These are phyloP conservation scores for Heliangelus exortis DNA, from an alignment of 2,797 vertebrate species.

Conservation along the genomic window DNA sequence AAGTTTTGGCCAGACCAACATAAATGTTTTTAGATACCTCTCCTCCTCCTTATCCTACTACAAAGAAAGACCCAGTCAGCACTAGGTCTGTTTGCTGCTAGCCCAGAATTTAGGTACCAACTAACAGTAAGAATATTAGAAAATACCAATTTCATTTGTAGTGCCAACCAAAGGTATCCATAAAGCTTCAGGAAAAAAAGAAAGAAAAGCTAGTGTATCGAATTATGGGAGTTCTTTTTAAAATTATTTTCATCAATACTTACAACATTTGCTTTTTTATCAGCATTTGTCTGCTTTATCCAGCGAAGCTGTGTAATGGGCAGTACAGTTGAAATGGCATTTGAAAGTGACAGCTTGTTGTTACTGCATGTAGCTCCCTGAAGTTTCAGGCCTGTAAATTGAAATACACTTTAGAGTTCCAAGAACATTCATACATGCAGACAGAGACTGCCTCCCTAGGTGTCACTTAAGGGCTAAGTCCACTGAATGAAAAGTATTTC, in stretches of 20 bases:
- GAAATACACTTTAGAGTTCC: not conserved
- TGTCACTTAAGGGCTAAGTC: not conserved
- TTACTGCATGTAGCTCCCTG: constrained; percentile 93
- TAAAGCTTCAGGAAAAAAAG: not conserved
- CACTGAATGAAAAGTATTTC: not conserved
- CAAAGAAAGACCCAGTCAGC: not conserved
- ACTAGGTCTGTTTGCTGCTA: not conserved
- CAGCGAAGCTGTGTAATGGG: constrained; percentile 96
- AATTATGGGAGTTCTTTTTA: not conserved
- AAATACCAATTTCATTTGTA: not conserved
- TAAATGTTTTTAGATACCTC: not conserved
- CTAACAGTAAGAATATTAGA: not conserved
- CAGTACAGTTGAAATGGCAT: constrained; percentile 92
- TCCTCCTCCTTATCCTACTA: not conserved
- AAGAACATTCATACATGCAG: not conserved
- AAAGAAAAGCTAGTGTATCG: fast-evolving
- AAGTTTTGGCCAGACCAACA: not conserved
- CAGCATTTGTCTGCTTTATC: constrained; percentile 88
- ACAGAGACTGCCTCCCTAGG: not conserved
- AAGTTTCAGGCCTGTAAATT: constrained; percentile 87
- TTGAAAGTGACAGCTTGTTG: constrained; percentile 95
- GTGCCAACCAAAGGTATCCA: fast-evolving
- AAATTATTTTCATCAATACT: constrained; percentile 30
- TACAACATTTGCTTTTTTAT: constrained; percentile 91
- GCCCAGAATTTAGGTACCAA: not conserved